Evolutionary conservation across 2,888 invertebrate genomes (phyloP).

Genomic region (Frankliniella fusca): DNA sequence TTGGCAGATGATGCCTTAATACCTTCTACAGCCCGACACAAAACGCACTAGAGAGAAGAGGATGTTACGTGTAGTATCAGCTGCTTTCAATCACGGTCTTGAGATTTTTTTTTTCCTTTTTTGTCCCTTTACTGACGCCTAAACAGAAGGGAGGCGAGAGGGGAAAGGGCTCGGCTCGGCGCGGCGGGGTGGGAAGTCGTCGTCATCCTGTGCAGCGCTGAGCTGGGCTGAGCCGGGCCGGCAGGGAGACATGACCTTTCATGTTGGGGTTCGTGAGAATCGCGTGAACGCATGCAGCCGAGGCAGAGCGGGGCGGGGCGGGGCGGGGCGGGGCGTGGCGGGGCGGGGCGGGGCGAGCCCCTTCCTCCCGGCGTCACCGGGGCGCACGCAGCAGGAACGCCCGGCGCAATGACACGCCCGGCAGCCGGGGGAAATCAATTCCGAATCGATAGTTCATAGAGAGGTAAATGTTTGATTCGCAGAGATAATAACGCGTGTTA

Average conservation of each 20-base stretch:
- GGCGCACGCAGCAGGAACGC: not conserved
- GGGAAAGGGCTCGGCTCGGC: not conserved
- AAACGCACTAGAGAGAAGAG: no score
- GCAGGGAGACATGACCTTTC: slow-evolving; percentile 15
- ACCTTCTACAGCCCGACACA: no score
- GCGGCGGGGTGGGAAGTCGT: not conserved
- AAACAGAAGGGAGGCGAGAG: not conserved
- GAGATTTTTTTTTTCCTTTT: no score
- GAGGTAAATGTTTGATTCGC: no score
- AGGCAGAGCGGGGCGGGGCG: not conserved
- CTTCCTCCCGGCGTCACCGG: not conserved
- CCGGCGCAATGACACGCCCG: no score
- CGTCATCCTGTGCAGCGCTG: not conserved
- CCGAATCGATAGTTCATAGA: no score
- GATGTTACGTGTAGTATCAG: no score
- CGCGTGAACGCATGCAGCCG: slow-evolving; percentile 18
- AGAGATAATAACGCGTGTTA: no score
- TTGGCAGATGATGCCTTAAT: no score
- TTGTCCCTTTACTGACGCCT: not conserved
- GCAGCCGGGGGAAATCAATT: no score
- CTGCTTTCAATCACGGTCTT: no score
- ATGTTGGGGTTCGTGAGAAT: slow-evolving; percentile 7
- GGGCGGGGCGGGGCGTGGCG: not conserved
- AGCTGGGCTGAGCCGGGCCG: not conserved
- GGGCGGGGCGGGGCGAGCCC: not conserved